These are phyloP conservation scores for Drosophila sp. DNA, from an alignment of 1,140 invertebrate genomes.

Conservation along the genomic window DNA sequence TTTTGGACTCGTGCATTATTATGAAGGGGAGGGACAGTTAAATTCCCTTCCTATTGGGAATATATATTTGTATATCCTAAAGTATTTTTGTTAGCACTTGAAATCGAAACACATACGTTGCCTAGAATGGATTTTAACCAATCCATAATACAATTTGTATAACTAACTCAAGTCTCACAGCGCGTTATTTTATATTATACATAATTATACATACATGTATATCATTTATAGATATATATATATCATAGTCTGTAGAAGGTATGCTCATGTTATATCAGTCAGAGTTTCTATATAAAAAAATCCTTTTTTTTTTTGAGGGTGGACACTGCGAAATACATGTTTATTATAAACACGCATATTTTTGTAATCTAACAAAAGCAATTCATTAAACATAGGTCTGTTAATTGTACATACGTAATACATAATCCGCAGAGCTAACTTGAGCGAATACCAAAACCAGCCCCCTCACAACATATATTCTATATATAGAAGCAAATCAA, in stretches of 20 bases:
- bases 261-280: constrained; percentile 73
- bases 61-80: constrained; percentile 45
- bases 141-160: constrained; percentile 68
- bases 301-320: constrained; percentile 18
- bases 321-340: constrained; percentile 35
- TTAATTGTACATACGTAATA: constrained; percentile 61
- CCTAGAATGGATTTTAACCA: constrained; percentile 62
- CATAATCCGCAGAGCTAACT: constrained; percentile 14
- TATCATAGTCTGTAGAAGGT: constrained; percentile 40
- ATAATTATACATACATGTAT: constrained; percentile 17
- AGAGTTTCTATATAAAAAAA: constrained; percentile 66
- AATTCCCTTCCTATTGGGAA: constrained; percentile 5
- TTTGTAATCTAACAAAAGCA: constrained; percentile 40
- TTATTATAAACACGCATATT: constrained; percentile 50
- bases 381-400: constrained; percentile 39
- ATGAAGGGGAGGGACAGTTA: background rate
- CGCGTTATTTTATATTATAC: constrained; percentile 66
- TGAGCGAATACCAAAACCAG: constrained; percentile 13
- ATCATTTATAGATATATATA: constrained; percentile 26
- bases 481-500: constrained; percentile 33
- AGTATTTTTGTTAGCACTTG: constrained; percentile 75
- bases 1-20: constrained; percentile 37
- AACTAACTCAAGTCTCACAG: constrained; percentile 75
- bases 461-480: constrained; percentile 28
- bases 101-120: constrained; percentile 76